Evolutionary conservation across 2,113 vertebrate genomes (phyloP).

Genomic region (Aegypius monachus): DNA sequence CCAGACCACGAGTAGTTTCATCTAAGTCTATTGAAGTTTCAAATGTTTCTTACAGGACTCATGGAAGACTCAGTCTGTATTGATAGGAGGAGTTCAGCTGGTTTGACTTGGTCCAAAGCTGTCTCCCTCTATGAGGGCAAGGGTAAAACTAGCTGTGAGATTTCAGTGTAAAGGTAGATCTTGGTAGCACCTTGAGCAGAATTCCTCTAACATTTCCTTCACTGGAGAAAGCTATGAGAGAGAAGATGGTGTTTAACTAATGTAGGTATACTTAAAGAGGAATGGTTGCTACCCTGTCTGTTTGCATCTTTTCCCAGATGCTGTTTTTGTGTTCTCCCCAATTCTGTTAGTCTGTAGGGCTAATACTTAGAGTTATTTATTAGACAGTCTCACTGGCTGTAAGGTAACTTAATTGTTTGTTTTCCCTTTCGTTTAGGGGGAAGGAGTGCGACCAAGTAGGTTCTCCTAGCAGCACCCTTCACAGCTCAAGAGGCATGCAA

Average conservation of each 20-base stretch:
- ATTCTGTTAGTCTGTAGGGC: neutral
- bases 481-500: neutral
- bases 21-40: neutral
- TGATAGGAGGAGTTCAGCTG: neutral
- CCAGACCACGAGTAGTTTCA: neutral
- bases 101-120: neutral
- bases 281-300: neutral
- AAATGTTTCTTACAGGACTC: neutral
- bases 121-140: neutral
- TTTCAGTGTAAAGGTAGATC: neutral
- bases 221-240: neutral
- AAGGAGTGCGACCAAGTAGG: neutral
- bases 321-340: rapidly evolving
- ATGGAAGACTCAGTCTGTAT: rapidly evolving
- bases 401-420: neutral
- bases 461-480: neutral
- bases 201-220: neutral
- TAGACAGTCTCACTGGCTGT: neutral
- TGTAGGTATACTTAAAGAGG: neutral
- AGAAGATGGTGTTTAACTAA: neutral
- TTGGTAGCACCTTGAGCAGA: neutral
- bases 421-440: neutral
- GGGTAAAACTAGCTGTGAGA: neutral
- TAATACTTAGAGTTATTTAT: neutral
- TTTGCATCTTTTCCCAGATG: neutral